Conservation (phyloP, 2,797 vertebrate genomes). For the Leucoraja ocellata region DNA sequence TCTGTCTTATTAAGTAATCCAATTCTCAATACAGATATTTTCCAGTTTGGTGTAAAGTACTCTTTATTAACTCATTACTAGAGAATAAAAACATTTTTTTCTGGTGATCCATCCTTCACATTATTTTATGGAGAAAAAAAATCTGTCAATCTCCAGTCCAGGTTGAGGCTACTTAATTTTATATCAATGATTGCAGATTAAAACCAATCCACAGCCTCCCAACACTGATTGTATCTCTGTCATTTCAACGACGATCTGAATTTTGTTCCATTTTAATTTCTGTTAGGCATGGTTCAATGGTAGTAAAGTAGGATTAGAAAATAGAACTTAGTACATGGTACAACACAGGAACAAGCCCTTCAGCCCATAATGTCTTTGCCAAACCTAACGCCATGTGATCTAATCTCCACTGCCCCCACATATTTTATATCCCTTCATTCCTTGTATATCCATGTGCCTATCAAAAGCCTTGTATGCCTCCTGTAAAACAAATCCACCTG, state of each 20-base stretch:
- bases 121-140: background rate
- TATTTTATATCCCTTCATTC: too few species aligned
- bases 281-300: background rate
- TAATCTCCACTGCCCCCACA: too few species aligned
- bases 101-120: background rate
- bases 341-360: too few species aligned
- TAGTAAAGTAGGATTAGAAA: background rate
- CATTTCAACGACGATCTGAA: background rate
- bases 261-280: background rate
- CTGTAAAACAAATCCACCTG: too few species aligned
- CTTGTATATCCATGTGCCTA: too few species aligned
- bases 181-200: background rate
- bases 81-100: background rate
- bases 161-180: background rate
- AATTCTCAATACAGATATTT: slow-evolving; percentile 14
- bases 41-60: background rate
- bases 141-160: background rate
- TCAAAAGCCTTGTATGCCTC: too few species aligned
- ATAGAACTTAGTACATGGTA: too few species aligned
- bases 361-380: too few species aligned
- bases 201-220: background rate
- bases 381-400: too few species aligned
- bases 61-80: background rate
- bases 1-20: background rate
- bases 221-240: background rate